Conservation (phyloP, 2,797 vertebrate species). For the Myripristis murdjan region DNA sequence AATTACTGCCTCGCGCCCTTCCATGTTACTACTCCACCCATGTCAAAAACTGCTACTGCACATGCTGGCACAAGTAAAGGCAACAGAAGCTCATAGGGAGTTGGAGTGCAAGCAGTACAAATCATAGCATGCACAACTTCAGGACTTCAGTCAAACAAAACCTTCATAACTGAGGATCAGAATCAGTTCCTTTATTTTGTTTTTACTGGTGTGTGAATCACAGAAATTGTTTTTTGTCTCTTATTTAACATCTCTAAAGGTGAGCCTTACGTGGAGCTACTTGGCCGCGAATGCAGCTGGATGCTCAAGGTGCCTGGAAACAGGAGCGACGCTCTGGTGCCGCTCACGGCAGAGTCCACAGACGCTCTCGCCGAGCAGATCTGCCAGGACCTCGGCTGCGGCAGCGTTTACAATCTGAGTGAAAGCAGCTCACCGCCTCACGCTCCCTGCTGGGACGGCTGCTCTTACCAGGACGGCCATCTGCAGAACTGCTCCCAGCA, state of each 20-base stretch:
- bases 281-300: constrained; percentile 43
- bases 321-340: constrained; percentile 14
- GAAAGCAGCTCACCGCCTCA: neutral
- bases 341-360: neutral
- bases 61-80: no score
- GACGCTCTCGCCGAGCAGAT: constrained; percentile 21
- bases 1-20: no score
- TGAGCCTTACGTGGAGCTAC: constrained; percentile 30
- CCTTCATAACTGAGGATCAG: neutral
- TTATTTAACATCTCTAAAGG: constrained; percentile 38
- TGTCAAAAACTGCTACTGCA: no score
- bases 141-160: no score
- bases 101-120: no score
- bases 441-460: constrained; percentile 56
- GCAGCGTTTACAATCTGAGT: neutral
- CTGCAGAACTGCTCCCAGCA: constrained; percentile 66
- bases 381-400: constrained; percentile 67
- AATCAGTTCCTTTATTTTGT: neutral
- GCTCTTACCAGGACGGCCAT: constrained; percentile 30
- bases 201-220: neutral
- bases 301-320: constrained; percentile 40
- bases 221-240: neutral
- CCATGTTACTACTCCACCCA: no score
- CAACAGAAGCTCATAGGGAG: no score
- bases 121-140: no score